Evolutionary conservation across 2,113 vertebrate species (phyloP), one percentile per base, ranked within the genome.

Genomic region (Centropus bengalensis): DNA sequence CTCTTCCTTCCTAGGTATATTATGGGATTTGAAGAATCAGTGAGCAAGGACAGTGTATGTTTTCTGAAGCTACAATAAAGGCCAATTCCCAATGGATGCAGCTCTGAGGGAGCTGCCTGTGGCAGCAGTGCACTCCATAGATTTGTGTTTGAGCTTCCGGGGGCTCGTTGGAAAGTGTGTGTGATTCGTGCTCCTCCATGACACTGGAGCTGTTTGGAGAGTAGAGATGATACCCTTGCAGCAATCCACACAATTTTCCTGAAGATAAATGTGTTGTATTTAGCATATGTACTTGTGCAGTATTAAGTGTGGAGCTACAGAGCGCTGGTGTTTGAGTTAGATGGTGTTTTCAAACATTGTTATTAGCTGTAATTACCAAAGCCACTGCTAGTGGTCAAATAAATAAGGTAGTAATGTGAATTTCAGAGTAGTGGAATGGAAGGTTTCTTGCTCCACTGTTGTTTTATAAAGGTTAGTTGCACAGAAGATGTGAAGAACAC

Each of bases 261-360:
- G 38, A 51, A n/a, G 32, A 32, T 40, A 33, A 42, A 36, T 1
- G 0, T 54, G 8, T 3, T 4, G 0, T 5, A 2, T 26, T 54
- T 27, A 44, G n/a, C 7, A 2, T 38, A 16, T 0, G 1, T 26
- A 8, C 36, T 44, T 23, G 28, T 33, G 12, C 0, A 5, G 28
- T 85, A 2, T 32, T 36, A 6, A 23, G 16, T 0, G 0, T 52
- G 38, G 33, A 30, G 62, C 79, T 60, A 13, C 18, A 36, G 64
- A 71, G 47, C 1, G 5, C 27, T 40, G 42, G 10, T 30, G 54
- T 73, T 86, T 45, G 60, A 33, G 49, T 45, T 73, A 22, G 54
- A 20, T 33, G 36, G 32, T 44, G 36, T 63, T 87, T 27, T 56
- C 71, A 82, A 36, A 21, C 68, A 14, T 4, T 73, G 47, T 33